Evolutionary conservation across 2,113 vertebrate genomes (phyloP), one percentile per base, ranked within the genome.

Genomic region (Centropus bengalensis): DNA sequence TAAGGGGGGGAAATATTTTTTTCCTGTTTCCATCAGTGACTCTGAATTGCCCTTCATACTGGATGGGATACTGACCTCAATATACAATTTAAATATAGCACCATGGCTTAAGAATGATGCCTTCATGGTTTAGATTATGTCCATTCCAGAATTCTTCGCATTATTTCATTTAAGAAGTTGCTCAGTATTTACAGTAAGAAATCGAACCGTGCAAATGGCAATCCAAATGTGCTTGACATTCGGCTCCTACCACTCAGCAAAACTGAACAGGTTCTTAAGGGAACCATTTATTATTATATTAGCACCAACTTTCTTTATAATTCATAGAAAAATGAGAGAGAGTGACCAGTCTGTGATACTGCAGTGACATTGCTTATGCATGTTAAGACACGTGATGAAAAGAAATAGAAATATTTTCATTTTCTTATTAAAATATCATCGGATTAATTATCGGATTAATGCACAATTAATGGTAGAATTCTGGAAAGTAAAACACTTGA

Each of bases 81-180:
- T 56, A 76, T 82, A 70, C 24, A 84, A 58, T 86, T 94, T 82
- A 90, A 93, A 82, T 70, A 38, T 21, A 75, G 30, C 27, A 56
- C 22, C 33, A 13, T 32, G 56, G 27, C 17, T 54, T 74, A 75
- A 64, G 87, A 96, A 82, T 45, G 18, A 44, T 67, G 68, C 59
- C 30, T 93, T 94, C 55, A 60, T 82, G 4, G 1, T 30, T 22
- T 52, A 49, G 77, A 55, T 45, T 88, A 22, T 38, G 42, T 66
- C 88, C 69, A 28, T 82, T 76, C 73, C 68, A 64, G 78, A 89
- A 76, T 93, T 62, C 47, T 87, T 93, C 36, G 62, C 70, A 96
- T 93, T 94, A 56, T 88, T 94, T 96, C 86, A 56, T 71, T 95
- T 95, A 59, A 87, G 79, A 93, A 94, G 70, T 66, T 89, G 51